Conservation (phyloP, 2,888 invertebrate species). For the Pterobdella sp. region DNA sequence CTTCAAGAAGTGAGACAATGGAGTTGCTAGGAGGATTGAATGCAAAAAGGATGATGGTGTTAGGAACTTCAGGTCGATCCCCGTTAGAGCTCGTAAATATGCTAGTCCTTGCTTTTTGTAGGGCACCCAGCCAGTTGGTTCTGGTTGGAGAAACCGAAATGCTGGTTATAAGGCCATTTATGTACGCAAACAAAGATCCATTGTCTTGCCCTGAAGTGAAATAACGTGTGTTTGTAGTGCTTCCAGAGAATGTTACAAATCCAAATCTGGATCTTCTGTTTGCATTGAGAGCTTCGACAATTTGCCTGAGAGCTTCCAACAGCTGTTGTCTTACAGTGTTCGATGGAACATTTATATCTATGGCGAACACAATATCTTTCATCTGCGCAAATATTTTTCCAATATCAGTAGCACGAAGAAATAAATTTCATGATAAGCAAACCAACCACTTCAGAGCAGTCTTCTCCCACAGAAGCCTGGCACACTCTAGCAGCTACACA, state of each 20-base stretch:
- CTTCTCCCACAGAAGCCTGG: background rate
- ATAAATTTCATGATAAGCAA: background rate
- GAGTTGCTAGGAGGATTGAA: conserved; percentile 4
- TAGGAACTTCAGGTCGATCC: conserved; percentile 28
- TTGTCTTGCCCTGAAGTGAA: conserved; percentile 2
- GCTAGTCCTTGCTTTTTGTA: conserved; percentile 19
- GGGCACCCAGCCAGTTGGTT: conserved; percentile 14
- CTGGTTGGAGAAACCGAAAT: background rate
- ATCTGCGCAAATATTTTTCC: background rate
- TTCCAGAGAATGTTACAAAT: conserved; percentile 24
- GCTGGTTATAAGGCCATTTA: conserved; percentile 22
- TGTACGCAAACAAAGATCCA: conserved; percentile 17
- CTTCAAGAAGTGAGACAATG: background rate
- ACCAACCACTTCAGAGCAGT: background rate
- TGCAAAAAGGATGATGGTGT: conserved; percentile 23
- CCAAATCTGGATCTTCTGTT: background rate
- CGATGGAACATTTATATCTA: conserved; percentile 21
- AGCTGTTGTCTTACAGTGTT: conserved; percentile 4
- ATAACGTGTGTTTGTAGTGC: conserved; percentile 11
- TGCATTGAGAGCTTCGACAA: background rate
- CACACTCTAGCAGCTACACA: background rate
- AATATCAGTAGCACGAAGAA: background rate
- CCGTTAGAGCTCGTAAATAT: conserved; percentile 21
- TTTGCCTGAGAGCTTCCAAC: background rate
- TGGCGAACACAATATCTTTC: conserved; percentile 6